A percentile compares a stretch with the other conserved stretches of the same genome.
Conservation (phyloP, 2,113 vertebrate species). For the Stigmatopora nigra region DNA sequence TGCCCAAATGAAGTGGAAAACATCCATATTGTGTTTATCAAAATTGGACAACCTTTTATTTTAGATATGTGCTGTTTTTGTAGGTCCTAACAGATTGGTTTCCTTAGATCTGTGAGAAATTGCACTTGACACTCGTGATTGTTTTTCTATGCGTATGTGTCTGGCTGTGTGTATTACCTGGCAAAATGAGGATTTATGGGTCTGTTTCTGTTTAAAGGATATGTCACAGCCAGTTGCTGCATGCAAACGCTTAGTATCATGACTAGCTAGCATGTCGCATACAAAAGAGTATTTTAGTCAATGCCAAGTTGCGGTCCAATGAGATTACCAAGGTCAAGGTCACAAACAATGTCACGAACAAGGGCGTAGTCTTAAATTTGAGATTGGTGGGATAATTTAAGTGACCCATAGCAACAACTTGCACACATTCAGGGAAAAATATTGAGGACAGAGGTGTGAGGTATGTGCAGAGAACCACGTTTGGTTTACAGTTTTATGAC, state of each 20-base stretch:
- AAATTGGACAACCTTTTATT: constrained; percentile 51
- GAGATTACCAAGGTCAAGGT: constrained; percentile 52
- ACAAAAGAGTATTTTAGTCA: constrained; percentile 43
- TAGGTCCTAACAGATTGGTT: constrained; percentile 43
- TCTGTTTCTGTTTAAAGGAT: constrained; percentile 76
- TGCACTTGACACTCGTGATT: constrained; percentile 61
- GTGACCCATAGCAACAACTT: no score
- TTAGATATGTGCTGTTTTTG: constrained; percentile 36
- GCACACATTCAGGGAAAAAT: no score
- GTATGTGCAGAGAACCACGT: no score
- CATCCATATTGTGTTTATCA: constrained; percentile 67
- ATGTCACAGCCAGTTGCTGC: constrained; percentile 80
- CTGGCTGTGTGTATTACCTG: constrained; percentile 45
- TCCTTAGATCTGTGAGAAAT: constrained; percentile 59
- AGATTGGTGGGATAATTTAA: no score
- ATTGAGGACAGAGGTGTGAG: no score
- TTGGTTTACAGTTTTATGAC: no score
- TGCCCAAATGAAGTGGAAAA: constrained; percentile 60
- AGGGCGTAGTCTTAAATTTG: no score
- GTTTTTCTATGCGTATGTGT: constrained; percentile 20
- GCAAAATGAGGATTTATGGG: constrained; percentile 46
- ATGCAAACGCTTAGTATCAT: constrained; percentile 62
- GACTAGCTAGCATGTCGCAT: constrained; percentile 37
- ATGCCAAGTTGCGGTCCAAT: constrained; percentile 50
- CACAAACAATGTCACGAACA: not conserved